A percentile compares a stretch with the other conserved stretches of the same genome.
Conservation (phyloP, 2,888 invertebrate genomes). For the Melinaea menophilus region DNA sequence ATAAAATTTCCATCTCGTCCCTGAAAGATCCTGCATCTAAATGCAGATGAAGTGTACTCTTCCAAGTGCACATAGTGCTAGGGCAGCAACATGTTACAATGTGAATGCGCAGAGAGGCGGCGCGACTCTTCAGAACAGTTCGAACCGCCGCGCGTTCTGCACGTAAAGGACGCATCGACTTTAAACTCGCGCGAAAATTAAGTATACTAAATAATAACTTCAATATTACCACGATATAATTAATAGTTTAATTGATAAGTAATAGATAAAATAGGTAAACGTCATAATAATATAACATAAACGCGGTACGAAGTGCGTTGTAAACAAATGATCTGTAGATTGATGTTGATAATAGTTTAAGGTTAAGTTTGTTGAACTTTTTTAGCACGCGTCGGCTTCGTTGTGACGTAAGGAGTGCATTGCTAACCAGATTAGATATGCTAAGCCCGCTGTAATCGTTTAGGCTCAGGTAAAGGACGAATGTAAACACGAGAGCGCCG, state of each 20-base stretch:
- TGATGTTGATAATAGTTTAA: conserved; percentile 38
- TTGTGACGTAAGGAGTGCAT: conserved; percentile 62
- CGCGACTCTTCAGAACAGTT: conserved; percentile 56
- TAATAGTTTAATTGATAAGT: not conserved
- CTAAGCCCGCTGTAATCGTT: conserved; percentile 47
- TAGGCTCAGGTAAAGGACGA: conserved; percentile 50
- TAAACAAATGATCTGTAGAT: conserved; percentile 38
- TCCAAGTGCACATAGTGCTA: conserved; percentile 33
- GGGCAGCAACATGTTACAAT: conserved; percentile 29
- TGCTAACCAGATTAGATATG: conserved; percentile 69
- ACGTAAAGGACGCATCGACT: conserved; percentile 44
- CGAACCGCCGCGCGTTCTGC: conserved; percentile 53
- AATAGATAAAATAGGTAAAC: not conserved
- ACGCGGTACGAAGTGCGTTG: conserved; percentile 29
- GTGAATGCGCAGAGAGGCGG: conserved; percentile 65
- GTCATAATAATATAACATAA: conserved; percentile 2
- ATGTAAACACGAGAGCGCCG: conserved; percentile 42
- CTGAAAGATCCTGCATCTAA: conserved; percentile 21
- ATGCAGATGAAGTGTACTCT: conserved; percentile 25
- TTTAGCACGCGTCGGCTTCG: conserved; percentile 60
- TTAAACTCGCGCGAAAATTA: conserved; percentile 34
- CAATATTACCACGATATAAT: conserved; percentile 1
- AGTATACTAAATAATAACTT: conserved; percentile 17
- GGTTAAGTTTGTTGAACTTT: conserved; percentile 72
- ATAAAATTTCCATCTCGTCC: conserved; percentile 2